Conservation (phyloP, 1,140 invertebrate species). For the Anastrepha ludens region DNA sequence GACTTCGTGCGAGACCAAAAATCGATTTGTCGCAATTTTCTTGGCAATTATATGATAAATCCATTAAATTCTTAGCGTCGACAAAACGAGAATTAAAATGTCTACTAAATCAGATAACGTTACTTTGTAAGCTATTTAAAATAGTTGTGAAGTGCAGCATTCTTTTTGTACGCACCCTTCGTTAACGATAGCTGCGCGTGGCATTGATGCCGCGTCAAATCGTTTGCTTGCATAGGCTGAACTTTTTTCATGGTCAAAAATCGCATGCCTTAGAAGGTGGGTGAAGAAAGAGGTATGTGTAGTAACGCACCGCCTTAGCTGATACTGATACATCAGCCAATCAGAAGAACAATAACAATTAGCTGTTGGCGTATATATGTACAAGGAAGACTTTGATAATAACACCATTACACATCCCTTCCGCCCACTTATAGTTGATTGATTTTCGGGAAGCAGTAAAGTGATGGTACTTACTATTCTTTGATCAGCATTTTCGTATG, state of each 20-base stretch:
- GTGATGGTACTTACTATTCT: slow-evolving; percentile 23
- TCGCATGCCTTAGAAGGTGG: not conserved
- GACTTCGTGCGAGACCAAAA: not conserved
- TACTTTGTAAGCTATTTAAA: too few relatives aligned
- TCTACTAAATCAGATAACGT: too few relatives aligned
- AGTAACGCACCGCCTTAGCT: not conserved
- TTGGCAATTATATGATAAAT: not conserved
- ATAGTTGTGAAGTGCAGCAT: too few relatives aligned
- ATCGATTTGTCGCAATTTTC: slow-evolving; percentile 32
- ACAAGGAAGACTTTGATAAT: too few relatives aligned
- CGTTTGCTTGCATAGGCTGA: too few relatives aligned
- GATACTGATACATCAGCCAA: not conserved
- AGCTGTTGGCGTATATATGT: not conserved
- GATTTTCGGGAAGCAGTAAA: not conserved
- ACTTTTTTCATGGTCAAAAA: not conserved
- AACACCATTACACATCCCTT: too few relatives aligned
- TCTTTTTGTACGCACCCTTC: too few relatives aligned
- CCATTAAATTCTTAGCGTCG: not conserved
- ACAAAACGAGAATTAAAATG: too few relatives aligned
- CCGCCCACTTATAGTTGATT: too few relatives aligned
- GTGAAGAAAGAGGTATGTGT: not conserved
- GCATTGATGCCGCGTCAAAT: too few relatives aligned
- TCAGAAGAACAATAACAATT: not conserved
- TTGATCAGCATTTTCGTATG: slow-evolving; percentile 41
- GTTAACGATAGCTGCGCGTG: too few relatives aligned